Evolutionary conservation across 2,888 invertebrate species (phyloP).

Genomic region (Lamellibrachia satsuma): DNA sequence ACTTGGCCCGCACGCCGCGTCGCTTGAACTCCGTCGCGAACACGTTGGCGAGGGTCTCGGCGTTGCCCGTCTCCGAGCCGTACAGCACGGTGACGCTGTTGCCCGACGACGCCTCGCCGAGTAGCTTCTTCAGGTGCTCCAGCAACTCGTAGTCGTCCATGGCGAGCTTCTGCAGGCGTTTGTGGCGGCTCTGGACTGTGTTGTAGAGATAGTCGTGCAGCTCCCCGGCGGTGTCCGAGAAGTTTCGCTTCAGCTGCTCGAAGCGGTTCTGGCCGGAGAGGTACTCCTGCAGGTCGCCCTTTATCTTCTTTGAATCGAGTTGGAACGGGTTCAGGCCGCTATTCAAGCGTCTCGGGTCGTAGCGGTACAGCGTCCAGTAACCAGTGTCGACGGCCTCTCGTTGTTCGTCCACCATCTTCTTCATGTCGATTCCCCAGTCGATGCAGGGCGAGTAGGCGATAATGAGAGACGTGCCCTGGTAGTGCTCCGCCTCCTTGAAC

Average conservation of each 20-base stretch:
- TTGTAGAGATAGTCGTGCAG: slow-evolving; percentile 36
- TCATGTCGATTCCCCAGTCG: slow-evolving; percentile 48
- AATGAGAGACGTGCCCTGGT: slow-evolving; percentile 41
- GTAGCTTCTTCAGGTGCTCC: slow-evolving; percentile 41
- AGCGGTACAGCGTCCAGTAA: slow-evolving; percentile 46
- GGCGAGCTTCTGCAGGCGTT: slow-evolving; percentile 36
- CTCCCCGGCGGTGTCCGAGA: slow-evolving; percentile 31
- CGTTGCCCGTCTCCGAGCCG: slow-evolving; percentile 44
- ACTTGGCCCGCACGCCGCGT: slow-evolving; percentile 37
- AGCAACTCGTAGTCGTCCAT: slow-evolving; percentile 44
- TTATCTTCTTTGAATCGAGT: slow-evolving; percentile 42
- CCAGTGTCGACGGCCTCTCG: slow-evolving; percentile 44
- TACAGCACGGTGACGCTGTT: slow-evolving; percentile 42
- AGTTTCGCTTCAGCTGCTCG: slow-evolving; percentile 37
- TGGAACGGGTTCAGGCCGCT: slow-evolving; percentile 39
- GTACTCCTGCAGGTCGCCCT: slow-evolving; percentile 35
- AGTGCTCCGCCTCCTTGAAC: slow-evolving; percentile 45
- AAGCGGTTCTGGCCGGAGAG: slow-evolving; percentile 43
- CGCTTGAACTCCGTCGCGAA: slow-evolving; percentile 41
- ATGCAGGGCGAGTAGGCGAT: slow-evolving; percentile 47
- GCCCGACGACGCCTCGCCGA: slow-evolving; percentile 39
- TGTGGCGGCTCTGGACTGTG: slow-evolving; percentile 31
- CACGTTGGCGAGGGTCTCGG: slow-evolving; percentile 36
- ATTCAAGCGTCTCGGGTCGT: slow-evolving; percentile 33
- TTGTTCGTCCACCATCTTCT: slow-evolving; percentile 45